phyloP scores from a whole-genome alignment of 2,888 invertebrate species.

The Dasysyrphus tricinctus region DNA sequence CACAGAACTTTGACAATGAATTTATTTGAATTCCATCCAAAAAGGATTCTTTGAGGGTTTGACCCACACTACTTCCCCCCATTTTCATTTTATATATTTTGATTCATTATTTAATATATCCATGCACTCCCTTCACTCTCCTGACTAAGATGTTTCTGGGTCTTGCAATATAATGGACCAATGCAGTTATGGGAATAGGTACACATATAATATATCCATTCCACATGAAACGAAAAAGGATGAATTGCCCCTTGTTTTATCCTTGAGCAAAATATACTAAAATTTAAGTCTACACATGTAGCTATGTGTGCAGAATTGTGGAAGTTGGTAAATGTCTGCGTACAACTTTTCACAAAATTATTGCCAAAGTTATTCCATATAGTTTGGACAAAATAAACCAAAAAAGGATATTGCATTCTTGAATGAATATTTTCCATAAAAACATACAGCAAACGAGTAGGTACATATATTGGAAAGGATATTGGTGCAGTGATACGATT shows the following conservation, averaged over 20 bases:
- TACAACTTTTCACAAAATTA: conserved; percentile 77
- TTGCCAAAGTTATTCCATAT: conserved; percentile 77
- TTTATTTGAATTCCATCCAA: conserved; percentile 73
- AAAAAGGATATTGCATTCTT: conserved; percentile 75
- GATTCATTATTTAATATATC: conserved; percentile 54
- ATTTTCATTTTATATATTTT: background rate
- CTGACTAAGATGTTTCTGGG: conserved; percentile 39
- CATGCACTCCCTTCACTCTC: conserved; percentile 6
- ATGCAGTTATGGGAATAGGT: conserved; percentile 51
- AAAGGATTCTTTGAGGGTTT: conserved; percentile 46
- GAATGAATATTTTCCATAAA: conserved; percentile 39
- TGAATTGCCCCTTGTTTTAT: conserved; percentile 33
- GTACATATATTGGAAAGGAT: conserved; percentile 18
- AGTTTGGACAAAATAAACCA: conserved; percentile 71
- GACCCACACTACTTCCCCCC: background rate
- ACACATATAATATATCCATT: conserved; percentile 21
- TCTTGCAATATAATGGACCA: conserved; percentile 60
- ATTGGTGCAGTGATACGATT: conserved; percentile 51
- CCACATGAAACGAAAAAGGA: conserved; percentile 43
- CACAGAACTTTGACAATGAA: conserved; percentile 72
- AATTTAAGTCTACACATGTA: conserved; percentile 53
- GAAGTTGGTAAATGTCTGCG: conserved; percentile 34
- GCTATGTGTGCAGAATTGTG: background rate
- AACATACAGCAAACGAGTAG: background rate
- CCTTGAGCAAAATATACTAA: conserved; percentile 32